A percentile compares a stretch with the other conserved stretches of the same genome.
Evolutionary conservation across 1,140 invertebrate species (phyloP).

Genomic region (Apis florea): DNA sequence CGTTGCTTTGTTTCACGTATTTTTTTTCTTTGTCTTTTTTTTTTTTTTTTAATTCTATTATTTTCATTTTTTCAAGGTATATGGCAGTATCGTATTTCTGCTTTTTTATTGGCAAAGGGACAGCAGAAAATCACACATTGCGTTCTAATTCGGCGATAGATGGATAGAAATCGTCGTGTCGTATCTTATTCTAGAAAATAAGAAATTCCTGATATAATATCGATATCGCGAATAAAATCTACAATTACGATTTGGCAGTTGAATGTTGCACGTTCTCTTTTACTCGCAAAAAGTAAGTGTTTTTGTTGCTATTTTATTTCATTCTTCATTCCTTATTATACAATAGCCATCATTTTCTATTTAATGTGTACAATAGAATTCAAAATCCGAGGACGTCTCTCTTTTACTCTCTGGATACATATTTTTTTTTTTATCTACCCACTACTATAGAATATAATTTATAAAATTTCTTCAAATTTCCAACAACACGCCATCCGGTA

Average conservation of each 20-base stretch:
- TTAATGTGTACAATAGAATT: conserved; percentile 39
- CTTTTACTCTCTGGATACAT: conserved; percentile 10
- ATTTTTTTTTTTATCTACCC: conserved; percentile 28
- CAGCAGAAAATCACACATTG: background rate
- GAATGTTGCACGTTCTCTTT: conserved; percentile 9
- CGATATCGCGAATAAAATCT: conserved; percentile 37
- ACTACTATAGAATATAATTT: conserved; percentile 64
- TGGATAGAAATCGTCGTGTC: conserved; percentile 15
- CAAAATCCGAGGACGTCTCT: conserved; percentile 31
- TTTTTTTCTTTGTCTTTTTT: background rate
- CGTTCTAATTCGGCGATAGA: conserved; percentile 9
- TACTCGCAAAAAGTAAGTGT: conserved; percentile 20
- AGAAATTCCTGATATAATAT: conserved; percentile 32
- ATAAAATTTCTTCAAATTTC: conserved; percentile 64
- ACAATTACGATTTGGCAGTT: conserved; percentile 58
- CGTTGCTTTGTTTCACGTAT: conserved; percentile 5
- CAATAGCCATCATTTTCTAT: conserved; percentile 40
- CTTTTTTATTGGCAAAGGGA: background rate
- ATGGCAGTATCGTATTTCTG: conserved; percentile 33
- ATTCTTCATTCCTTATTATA: conserved; percentile 28
- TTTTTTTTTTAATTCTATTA: background rate
- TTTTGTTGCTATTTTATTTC: background rate
- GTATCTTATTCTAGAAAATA: conserved; percentile 22
- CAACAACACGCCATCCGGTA: conserved; percentile 52
- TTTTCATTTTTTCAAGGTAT: background rate